These are phyloP conservation scores for Oppia nitens DNA, from an alignment of 1,140 invertebrate genomes.

Conservation along the genomic window DNA sequence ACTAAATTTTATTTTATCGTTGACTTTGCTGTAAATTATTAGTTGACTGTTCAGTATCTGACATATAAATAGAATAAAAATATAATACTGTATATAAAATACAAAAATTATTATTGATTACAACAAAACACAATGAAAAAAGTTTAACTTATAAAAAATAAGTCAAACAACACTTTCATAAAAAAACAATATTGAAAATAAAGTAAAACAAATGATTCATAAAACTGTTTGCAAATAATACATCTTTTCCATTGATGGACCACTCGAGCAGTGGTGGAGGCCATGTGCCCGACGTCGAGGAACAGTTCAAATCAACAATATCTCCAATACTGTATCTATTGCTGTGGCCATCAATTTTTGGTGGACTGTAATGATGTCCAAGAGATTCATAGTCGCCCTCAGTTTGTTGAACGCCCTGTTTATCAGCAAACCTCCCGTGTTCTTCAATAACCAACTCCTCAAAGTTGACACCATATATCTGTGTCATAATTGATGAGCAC, in stretches of 20 bases:
- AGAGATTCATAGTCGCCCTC: background rate
- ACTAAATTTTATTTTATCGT: conserved; percentile 1
- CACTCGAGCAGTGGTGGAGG: conserved; percentile 18
- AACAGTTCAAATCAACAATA: conserved; percentile 61
- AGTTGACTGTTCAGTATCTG: background rate
- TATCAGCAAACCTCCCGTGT: background rate
- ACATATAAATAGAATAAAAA: background rate
- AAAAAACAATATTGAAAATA: background rate
- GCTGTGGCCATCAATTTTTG: conserved; percentile 2
- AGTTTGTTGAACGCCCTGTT: background rate
- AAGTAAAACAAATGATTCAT: background rate
- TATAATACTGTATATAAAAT: too few species aligned
- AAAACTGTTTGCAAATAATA: background rate
- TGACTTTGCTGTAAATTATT: background rate
- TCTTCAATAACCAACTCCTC: conserved; percentile 11
- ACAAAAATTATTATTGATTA: too few species aligned
- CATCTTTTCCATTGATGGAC: conserved; percentile 23
- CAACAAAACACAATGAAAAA: background rate
- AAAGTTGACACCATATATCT: conserved; percentile 4
- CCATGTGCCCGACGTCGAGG: conserved; percentile 12
- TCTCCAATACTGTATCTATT: conserved; percentile 43
- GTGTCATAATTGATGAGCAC: conserved; percentile 1
- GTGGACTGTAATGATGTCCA: background rate
- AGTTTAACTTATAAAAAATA: too few species aligned
- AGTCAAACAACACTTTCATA: background rate